Evolutionary conservation across 2,888 invertebrate species (phyloP).

Genomic region (Scaptomyza reducta): DNA sequence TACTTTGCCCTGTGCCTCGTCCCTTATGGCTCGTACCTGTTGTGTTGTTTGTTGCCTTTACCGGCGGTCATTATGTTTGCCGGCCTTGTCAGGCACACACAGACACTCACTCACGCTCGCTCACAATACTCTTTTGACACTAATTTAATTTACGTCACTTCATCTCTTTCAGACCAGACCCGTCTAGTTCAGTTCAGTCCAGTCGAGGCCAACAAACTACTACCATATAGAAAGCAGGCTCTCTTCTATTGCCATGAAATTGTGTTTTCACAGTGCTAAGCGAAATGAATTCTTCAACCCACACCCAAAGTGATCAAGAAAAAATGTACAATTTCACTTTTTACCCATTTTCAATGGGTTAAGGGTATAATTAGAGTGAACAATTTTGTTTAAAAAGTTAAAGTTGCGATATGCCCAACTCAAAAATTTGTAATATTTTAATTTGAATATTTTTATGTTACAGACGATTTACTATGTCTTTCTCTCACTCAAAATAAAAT

Average conservation of each 20-base stretch:
- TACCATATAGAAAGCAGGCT: constrained; percentile 8
- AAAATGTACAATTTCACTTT: no score
- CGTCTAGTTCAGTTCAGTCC: background rate
- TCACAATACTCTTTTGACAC: constrained; percentile 72
- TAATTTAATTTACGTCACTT: constrained; percentile 73
- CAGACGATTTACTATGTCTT: no score
- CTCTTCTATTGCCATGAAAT: constrained; percentile 59
- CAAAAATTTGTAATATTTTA: no score
- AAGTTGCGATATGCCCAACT: no score
- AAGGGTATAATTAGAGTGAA: no score
- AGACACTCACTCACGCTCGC: constrained; percentile 59
- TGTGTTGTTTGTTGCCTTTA: constrained; percentile 43
- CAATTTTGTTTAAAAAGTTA: no score
- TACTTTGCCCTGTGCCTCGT: constrained; percentile 30
- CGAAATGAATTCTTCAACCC: constrained; percentile 22
- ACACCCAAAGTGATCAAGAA: no score
- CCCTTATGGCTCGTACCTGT: constrained; percentile 11
- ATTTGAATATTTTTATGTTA: no score
- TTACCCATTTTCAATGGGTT: no score
- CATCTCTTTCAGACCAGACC: constrained; percentile 30
- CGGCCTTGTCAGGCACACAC: constrained; percentile 70
- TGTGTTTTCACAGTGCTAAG: constrained; percentile 33
- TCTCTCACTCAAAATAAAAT: no score
- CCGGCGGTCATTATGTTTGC: constrained; percentile 75
- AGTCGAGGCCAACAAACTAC: constrained; percentile 7